Percentiles rank a stretch among this genome's conserved stretches.
Conservation (phyloP, 2,888 invertebrate genomes). For the Drosophila anceps region DNA sequence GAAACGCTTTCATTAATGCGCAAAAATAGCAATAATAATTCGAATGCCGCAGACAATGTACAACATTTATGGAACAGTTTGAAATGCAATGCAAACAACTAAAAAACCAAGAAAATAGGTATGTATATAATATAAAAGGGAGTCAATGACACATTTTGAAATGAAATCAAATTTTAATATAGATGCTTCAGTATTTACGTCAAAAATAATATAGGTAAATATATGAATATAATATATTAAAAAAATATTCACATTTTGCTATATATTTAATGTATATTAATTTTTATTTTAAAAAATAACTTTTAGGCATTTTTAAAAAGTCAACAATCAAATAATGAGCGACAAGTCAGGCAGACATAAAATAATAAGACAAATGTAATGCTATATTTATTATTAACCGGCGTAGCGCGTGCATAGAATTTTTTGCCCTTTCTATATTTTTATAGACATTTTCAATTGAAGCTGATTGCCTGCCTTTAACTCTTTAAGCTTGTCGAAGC, state of each 20-base stretch:
- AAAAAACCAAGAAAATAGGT: not conserved
- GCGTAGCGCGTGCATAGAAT: not conserved
- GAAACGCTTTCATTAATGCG: conserved; percentile 46
- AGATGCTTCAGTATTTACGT: conserved; percentile 32
- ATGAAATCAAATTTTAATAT: conserved; percentile 3
- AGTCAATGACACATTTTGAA: conserved; percentile 44
- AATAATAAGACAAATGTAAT: not conserved
- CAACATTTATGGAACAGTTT: conserved; percentile 14
- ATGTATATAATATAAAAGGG: not conserved
- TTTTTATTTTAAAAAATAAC: conserved; percentile 2
- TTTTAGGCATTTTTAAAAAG: conserved; percentile 14
- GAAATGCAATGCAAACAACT: conserved; percentile 16
- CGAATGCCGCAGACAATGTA: conserved; percentile 20
- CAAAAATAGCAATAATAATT: conserved; percentile 48
- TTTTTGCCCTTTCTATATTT: not conserved
- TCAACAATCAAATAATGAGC: conserved; percentile 4
- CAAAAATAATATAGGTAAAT: conserved; percentile 30
- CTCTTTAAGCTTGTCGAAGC: conserved; percentile 4
- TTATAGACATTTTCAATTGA: not conserved
- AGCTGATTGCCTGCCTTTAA: not conserved
- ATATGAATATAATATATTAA: not conserved
- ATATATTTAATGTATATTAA: conserved; percentile 12
- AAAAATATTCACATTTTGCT: not conserved
- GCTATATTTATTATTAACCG: not conserved
- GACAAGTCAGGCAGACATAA: not conserved